Evolutionary conservation across 2,113 vertebrate genomes (phyloP).

Genomic region (Percopsis transmontana): DNA sequence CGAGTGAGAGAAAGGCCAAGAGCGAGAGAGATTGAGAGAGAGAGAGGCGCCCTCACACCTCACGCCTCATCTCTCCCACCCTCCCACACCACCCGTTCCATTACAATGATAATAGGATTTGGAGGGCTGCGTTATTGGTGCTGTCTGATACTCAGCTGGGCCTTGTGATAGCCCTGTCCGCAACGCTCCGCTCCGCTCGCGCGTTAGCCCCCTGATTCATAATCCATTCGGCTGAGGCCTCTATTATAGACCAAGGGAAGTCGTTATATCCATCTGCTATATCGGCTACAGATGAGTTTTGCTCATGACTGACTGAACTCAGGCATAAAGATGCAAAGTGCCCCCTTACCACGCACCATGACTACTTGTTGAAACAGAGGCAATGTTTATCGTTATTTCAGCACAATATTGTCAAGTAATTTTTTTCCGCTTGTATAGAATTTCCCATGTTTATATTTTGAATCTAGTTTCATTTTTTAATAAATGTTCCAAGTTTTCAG

Average conservation of each 20-base stretch:
- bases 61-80: slow-evolving; percentile 41
- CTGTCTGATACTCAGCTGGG: slow-evolving; percentile 56
- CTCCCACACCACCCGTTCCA: slow-evolving; percentile 62
- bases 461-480: no score
- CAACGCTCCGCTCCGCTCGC: slow-evolving; percentile 49
- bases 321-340: slow-evolving; percentile 38
- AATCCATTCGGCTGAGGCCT: slow-evolving; percentile 32
- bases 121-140: slow-evolving; percentile 68
- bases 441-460: no score
- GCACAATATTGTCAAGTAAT: slow-evolving; percentile 32
- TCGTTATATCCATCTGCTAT: slow-evolving; percentile 44
- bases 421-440: slow-evolving; percentile 32
- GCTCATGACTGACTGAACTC: slow-evolving; percentile 47
- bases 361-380: slow-evolving; percentile 48
- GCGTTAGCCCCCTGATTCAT: slow-evolving; percentile 67
- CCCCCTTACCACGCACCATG: slow-evolving; percentile 24
- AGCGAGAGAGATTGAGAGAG: slow-evolving; percentile 4
- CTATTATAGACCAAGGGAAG: slow-evolving; percentile 58
- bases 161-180: slow-evolving; percentile 57
- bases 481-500: no score
- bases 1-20: no score
- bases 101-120: slow-evolving; percentile 77
- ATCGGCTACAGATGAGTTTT: slow-evolving; percentile 54
- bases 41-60: slow-evolving; percentile 36
- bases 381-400: slow-evolving; percentile 58